Evolutionary conservation across 2,113 vertebrate genomes (phyloP), one percentile per base, ranked within the genome.

Genomic region (Campylorhamphus procurvoides): DNA sequence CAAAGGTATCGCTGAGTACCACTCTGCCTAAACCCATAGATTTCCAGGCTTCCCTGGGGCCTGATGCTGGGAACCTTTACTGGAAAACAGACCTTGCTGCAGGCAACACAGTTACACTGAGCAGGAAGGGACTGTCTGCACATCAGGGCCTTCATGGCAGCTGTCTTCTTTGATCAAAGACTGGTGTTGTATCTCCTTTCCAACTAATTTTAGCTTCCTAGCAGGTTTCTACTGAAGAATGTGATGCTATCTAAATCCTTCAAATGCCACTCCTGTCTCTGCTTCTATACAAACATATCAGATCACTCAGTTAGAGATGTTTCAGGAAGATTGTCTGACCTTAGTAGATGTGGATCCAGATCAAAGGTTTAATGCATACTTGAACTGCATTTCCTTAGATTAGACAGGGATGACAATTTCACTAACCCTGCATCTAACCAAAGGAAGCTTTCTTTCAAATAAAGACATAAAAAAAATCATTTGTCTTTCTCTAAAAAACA

Each of bases 291-390:
- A 74, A 78, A 72, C n/a, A 13, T 35, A 90, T 33, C 83, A 78
- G 68, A 81, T 86, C 76, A 49, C 56, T 68, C 85, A 49, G 56
- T 42, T 72, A 73, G 46, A 84, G 69, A 71, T n/a, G 13, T n/a
- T 91, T 87, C 46, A 69, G 50, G 68, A 80, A 88, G 63, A 52
- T 20, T 63, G 84, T 71, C 64, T 87, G 72, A 89, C 62, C 83
- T 81, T 77, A 84, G 78, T 72, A 96, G 52, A 92, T 52, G 29
- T 13, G 94, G 50, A 95, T 88, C 44, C 77, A 96, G 53, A 95
- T 94, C 89, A 95, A 95, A 92, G 90, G 53, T 80, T 86, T 87
- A 55, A 71, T 52, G 63, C 62, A 75, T 49, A 73, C 73, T 77
- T 79, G 59, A 95, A 90, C 12, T 73, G 19, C 59, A 35, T 92